phyloP scores from a whole-genome alignment of 2,113 vertebrate species.

The Zeus faber region DNA sequence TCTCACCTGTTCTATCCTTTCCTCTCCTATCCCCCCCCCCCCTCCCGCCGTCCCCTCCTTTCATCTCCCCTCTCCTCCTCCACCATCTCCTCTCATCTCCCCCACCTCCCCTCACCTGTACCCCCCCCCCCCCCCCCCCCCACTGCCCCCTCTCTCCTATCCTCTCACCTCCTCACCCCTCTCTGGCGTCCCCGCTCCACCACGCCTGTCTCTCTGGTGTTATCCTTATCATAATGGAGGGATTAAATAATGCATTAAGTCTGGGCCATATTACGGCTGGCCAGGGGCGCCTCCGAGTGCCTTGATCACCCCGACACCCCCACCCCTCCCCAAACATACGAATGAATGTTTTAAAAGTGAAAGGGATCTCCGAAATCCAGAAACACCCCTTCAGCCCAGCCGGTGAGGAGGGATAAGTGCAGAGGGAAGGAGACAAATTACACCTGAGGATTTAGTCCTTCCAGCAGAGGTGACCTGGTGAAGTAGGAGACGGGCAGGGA shows the following conservation, averaged over 20 bases:
- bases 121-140: too few species aligned
- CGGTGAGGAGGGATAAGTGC: constrained; percentile 17
- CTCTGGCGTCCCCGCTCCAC: neutral
- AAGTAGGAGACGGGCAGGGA: neutral
- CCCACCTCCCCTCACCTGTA: too few species aligned
- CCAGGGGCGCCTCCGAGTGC: constrained; percentile 31
- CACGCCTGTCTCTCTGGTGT: neutral
- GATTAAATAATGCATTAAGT: constrained; percentile 47
- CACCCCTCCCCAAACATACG: neutral
- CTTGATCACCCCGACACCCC: constrained; percentile 23
- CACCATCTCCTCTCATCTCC: too few species aligned
- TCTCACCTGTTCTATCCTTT: neutral
- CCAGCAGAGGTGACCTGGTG: constrained; percentile 1
- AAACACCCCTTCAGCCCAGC: constrained; percentile 18
- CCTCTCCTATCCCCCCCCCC: neutral
- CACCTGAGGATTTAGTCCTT: constrained; percentile 38
- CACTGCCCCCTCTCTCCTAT: too few species aligned
- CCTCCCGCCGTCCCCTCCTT: too few species aligned
- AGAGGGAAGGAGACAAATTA: constrained; percentile 47
- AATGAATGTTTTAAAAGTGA: constrained; percentile 38
- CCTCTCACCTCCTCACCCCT: neutral
- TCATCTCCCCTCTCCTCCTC: too few species aligned
- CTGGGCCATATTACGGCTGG: constrained; percentile 24
- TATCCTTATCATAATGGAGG: constrained; percentile 19
- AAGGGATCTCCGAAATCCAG: constrained; percentile 34